These are phyloP conservation scores for Cotesia glomerata DNA, from an alignment of 1,140 invertebrate genomes.

Conservation along the genomic window DNA sequence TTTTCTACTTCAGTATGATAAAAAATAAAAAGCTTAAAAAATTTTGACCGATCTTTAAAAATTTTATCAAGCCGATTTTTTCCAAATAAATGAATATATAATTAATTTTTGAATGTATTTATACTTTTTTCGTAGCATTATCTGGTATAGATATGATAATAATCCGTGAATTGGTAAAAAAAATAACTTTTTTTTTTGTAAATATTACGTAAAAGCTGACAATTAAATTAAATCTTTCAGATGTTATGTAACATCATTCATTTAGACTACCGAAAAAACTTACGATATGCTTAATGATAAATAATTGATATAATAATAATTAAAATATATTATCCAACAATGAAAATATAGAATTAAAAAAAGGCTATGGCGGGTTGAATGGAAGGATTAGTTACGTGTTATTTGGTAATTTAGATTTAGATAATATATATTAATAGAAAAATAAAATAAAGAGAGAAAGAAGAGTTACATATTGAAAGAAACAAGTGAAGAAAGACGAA, in stretches of 20 bases:
- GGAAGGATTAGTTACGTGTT: not conserved
- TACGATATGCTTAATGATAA: not conserved
- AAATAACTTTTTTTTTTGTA: not conserved
- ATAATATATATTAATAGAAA: not conserved
- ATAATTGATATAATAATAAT: not conserved
- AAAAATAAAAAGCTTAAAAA: too few species aligned
- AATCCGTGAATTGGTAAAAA: not conserved
- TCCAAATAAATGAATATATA: too few species aligned
- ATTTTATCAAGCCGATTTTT: too few species aligned
- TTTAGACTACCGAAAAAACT: not conserved
- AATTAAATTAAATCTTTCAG: not conserved
- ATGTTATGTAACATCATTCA: not conserved
- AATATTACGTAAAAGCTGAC: not conserved
- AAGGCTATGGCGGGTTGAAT: not conserved
- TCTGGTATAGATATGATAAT: too few species aligned
- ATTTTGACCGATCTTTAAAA: too few species aligned
- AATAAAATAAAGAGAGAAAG: not conserved
- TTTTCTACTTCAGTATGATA: too few species aligned
- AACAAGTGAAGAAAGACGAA: slow-evolving; percentile 2
- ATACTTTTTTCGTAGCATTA: too few species aligned
- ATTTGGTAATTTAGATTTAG: not conserved
- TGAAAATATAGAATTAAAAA: not conserved
- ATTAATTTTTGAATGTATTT: too few species aligned
- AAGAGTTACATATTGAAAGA: not conserved
- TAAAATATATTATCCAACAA: not conserved